Evolutionary conservation across 2,888 invertebrate species (phyloP).

Genomic region (Mayetiola destructor): DNA sequence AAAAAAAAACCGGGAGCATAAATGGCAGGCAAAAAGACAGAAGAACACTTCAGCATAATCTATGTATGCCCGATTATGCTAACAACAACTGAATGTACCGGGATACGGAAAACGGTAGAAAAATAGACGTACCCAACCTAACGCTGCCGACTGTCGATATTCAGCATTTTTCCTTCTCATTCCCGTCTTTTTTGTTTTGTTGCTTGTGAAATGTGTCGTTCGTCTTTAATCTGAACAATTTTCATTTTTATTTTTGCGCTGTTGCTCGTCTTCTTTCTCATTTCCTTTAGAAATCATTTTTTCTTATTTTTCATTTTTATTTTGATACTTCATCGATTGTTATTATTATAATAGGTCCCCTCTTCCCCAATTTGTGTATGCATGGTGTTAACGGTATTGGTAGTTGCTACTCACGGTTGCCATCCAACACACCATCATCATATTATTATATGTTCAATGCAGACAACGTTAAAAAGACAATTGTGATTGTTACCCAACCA

Average conservation of each 20-base stretch:
- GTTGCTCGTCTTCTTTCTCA: neutral
- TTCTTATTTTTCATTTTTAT: neutral
- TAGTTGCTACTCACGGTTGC: neutral
- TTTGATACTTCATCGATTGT: neutral
- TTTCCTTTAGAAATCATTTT: too few species aligned
- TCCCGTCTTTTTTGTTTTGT: neutral
- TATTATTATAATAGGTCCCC: too few species aligned
- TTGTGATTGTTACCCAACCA: slow-evolving; percentile 2
- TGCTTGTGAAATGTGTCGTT: neutral
- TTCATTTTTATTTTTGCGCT: neutral
- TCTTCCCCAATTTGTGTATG: neutral
- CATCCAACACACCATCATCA: neutral
- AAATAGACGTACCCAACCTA: neutral
- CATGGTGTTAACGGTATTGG: neutral
- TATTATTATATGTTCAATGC: neutral
- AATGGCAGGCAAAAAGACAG: too few species aligned
- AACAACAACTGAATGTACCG: neutral
- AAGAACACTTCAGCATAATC: too few species aligned
- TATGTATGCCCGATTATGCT: slow-evolving; percentile 5
- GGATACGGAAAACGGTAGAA: neutral
- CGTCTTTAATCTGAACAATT: neutral
- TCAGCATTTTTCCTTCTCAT: too few species aligned
- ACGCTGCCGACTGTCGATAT: slow-evolving; percentile 8
- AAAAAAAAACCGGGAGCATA: neutral
- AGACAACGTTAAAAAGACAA: too few species aligned